A percentile compares a stretch with the other conserved stretches of the same genome.
Evolutionary conservation across 2,113 vertebrate genomes (phyloP).

Genomic region (Ondatra zibethicus): DNA sequence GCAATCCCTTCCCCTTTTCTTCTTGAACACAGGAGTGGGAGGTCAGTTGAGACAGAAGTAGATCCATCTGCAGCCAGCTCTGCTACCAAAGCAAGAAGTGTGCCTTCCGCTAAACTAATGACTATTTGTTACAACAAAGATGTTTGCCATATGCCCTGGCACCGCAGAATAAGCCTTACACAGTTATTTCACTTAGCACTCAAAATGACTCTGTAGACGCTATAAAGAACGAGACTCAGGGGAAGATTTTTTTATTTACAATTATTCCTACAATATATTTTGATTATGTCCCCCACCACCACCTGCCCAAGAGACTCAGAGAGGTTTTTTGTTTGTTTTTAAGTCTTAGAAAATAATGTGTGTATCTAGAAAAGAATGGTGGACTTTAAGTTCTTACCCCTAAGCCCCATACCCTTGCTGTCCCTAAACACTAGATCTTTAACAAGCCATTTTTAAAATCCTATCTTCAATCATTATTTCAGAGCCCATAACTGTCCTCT

Average conservation of each 20-base stretch:
- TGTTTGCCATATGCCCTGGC: neutral
- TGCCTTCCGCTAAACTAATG: neutral
- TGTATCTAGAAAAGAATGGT: neutral
- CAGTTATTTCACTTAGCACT: neutral
- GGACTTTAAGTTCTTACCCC: neutral
- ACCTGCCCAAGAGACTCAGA: neutral
- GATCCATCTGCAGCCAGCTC: neutral
- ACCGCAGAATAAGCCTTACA: neutral
- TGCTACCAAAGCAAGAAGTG: neutral
- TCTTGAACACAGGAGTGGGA: neutral
- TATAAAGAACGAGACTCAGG: neutral
- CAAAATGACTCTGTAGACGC: neutral
- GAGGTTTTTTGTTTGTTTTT: neutral
- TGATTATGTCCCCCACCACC: neutral
- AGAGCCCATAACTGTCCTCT: neutral
- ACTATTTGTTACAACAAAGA: neutral
- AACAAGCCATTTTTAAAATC: neutral
- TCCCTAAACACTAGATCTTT: neutral
- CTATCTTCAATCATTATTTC: neutral
- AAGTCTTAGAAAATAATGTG: neutral
- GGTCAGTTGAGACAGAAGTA: neutral
- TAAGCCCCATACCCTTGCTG: neutral
- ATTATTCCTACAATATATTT: neutral
- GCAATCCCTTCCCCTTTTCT: neutral
- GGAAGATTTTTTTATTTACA: neutral